Conservation (phyloP, 2,113 vertebrate species). For the Neofelis nebulosa region DNA sequence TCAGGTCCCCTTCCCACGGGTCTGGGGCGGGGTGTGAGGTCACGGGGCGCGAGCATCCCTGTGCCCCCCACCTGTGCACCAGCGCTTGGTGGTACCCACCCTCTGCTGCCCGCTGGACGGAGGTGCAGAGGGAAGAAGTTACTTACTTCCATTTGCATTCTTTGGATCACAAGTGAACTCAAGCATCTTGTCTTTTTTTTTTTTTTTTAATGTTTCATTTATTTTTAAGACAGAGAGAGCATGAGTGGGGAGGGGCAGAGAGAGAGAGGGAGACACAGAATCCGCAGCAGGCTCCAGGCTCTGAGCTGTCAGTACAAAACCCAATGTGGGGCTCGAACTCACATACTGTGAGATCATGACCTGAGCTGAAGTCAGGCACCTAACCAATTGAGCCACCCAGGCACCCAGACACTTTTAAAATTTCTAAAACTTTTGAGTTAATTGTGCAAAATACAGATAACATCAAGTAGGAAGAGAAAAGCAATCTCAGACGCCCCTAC, state of each 20-base stretch:
- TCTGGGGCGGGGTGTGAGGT: neutral
- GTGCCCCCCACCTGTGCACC: neutral
- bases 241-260: no score
- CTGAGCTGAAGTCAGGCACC: neutral
- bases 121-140: accelerated
- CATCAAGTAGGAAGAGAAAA: neutral
- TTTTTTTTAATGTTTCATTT: no score
- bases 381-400: neutral
- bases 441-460: neutral
- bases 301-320: no score
- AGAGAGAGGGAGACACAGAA: no score
- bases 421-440: neutral
- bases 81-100: accelerated
- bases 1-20: neutral
- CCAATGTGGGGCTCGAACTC: neutral
- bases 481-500: neutral
- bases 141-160: accelerated
- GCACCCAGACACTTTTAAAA: neutral
- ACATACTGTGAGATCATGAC: neutral
- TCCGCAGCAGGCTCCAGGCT: no score
- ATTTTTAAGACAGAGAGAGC: no score
- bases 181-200: no score
- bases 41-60: accelerated
- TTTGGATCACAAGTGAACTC: accelerated
- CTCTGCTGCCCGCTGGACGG: neutral